Evolutionary conservation across 2,113 vertebrate species (phyloP).

Genomic region (Proterorhinus semilunaris): DNA sequence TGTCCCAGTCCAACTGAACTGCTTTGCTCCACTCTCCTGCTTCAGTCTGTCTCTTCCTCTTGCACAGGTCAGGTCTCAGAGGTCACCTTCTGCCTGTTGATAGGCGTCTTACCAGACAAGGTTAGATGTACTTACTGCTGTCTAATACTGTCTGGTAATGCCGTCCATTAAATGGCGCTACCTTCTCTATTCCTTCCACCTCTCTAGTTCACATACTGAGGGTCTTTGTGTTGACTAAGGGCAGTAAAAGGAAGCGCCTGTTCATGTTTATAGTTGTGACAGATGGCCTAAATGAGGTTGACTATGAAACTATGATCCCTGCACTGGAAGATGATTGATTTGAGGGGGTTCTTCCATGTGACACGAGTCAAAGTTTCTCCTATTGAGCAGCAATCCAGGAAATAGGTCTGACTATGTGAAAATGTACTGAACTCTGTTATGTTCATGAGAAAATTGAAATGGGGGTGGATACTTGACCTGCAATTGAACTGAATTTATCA

Average conservation of each 20-base stretch:
- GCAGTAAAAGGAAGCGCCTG: conserved; percentile 28
- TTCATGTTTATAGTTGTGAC: conserved; percentile 27
- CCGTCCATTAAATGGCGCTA: conserved; percentile 85
- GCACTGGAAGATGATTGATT: conserved; percentile 72
- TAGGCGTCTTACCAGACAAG: conserved; percentile 98
- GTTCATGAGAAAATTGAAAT: background rate
- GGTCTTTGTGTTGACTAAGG: conserved; percentile 37
- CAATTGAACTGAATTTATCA: background rate
- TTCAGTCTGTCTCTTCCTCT: conserved; percentile 45
- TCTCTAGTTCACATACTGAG: conserved; percentile 48
- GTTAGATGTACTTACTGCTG: conserved; percentile 91
- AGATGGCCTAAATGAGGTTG: conserved; percentile 35
- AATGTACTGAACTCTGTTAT: too few species aligned
- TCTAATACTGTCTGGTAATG: conserved; percentile 99
- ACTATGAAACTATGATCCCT: conserved; percentile 76
- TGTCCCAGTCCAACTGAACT: conserved; percentile 2
- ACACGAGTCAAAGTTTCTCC: conserved; percentile 77
- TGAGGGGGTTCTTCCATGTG: conserved; percentile 74
- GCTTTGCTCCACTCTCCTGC: conserved; percentile 53
- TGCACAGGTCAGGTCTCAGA: conserved; percentile 63
- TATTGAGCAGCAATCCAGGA: conserved; percentile 39
- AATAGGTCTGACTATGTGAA: background rate
- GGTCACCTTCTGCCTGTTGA: conserved; percentile 80
- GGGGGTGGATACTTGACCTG: background rate
- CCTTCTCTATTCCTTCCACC: conserved; percentile 56